phyloP scores from a whole-genome alignment of 2,797 vertebrate species.

The Kryptolebias ocellatus region DNA sequence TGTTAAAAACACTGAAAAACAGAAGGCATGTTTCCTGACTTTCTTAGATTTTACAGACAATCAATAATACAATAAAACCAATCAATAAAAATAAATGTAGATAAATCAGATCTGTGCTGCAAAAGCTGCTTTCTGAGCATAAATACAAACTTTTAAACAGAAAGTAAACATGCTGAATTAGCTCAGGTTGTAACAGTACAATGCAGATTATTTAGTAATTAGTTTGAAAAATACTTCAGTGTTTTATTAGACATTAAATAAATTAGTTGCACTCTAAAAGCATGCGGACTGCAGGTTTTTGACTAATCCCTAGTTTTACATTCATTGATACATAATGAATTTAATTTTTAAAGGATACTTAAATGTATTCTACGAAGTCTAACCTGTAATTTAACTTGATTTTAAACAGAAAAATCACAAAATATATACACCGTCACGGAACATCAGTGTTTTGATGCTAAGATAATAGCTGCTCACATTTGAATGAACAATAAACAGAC shows the following conservation, averaged over 20 bases:
- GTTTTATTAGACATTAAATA: neutral
- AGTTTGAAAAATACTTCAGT: neutral
- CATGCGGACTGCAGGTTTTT: neutral
- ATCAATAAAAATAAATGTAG: neutral
- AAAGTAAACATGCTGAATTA: too few species aligned
- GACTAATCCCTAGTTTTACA: too few species aligned
- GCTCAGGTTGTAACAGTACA: neutral
- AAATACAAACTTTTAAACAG: too few species aligned
- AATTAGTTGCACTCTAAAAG: neutral
- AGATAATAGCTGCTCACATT: conserved; percentile 24
- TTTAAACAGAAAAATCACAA: neutral
- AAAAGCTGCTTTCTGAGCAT: too few species aligned
- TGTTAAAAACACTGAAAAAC: neutral
- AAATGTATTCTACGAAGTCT: too few species aligned
- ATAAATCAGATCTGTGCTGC: too few species aligned
- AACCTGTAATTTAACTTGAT: neutral
- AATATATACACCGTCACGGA: neutral
- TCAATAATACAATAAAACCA: neutral
- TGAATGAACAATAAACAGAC: accelerated
- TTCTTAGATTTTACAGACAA: neutral
- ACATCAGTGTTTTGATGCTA: conserved; percentile 4
- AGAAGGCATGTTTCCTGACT: neutral
- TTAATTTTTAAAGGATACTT: too few species aligned
- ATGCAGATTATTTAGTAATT: neutral
- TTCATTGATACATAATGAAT: too few species aligned